Conservation (phyloP, 92 coral and sea anemone genomes). For the Zoanthus gigantus region DNA sequence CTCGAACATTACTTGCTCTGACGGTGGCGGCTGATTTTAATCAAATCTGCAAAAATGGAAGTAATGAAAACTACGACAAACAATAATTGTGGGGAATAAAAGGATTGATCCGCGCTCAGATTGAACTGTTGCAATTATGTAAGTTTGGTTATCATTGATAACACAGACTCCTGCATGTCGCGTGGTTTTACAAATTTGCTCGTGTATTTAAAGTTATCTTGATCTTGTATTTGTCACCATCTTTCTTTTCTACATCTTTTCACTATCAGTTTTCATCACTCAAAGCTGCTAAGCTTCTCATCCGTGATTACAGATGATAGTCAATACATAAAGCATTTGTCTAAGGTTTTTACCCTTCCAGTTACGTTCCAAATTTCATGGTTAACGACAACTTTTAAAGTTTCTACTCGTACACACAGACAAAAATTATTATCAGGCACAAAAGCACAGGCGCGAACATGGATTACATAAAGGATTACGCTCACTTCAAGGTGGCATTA, state of each 20-base stretch:
- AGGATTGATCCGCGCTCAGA: constrained; percentile 60
- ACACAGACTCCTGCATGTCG: constrained; percentile 35
- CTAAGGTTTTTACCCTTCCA: neutral
- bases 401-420: constrained; percentile 20
- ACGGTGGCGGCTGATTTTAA: constrained; percentile 58
- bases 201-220: constrained; percentile 8
- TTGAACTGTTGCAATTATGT: constrained; percentile 55
- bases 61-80: constrained; percentile 69
- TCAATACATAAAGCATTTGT: constrained; percentile 31
- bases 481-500: constrained; percentile 31
- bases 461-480: constrained; percentile 31
- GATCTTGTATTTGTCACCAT: constrained; percentile 43
- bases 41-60: constrained; percentile 58
- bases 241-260: neutral
- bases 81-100: constrained; percentile 65
- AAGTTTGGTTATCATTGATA: constrained; percentile 32
- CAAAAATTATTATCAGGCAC: constrained; percentile 1
- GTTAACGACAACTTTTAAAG: neutral
- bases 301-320: constrained; percentile 39
- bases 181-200: constrained; percentile 25
- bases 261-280: constrained; percentile 48
- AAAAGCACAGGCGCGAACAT: constrained; percentile 41
- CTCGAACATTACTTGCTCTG: constrained; percentile 18
- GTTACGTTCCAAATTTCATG: neutral
- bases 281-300: constrained; percentile 43